These are phyloP conservation scores for Ahaetulla prasina DNA, from an alignment of 2,113 vertebrate species.

Conservation along the genomic window DNA sequence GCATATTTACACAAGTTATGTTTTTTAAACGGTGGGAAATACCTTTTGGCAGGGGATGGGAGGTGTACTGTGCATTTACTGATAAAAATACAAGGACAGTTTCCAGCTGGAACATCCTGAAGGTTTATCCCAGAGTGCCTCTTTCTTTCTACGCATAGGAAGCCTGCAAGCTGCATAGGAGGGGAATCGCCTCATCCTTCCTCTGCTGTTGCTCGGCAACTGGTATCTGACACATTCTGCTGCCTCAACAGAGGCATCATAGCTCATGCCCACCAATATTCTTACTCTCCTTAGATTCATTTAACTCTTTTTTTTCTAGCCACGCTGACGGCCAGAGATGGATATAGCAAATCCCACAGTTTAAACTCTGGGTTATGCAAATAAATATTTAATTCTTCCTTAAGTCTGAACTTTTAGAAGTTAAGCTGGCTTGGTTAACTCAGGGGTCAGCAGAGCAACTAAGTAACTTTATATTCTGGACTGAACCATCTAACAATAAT, in stretches of 20 bases:
- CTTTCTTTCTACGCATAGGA: neutral
- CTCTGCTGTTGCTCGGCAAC: neutral
- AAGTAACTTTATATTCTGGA: neutral
- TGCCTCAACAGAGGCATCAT: neutral
- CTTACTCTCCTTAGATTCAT: neutral
- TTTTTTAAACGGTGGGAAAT: neutral
- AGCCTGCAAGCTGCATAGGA: neutral
- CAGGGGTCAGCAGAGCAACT: neutral
- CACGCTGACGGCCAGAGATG: too few relatives aligned
- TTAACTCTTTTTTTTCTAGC: neutral
- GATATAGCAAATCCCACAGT: neutral
- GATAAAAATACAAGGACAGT: neutral
- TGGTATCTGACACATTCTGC: neutral
- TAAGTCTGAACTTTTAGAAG: neutral
- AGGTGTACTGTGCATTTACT: neutral
- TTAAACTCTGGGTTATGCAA: neutral
- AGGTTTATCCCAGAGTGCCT: neutral
- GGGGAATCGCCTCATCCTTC: neutral
- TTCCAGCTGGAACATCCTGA: neutral
- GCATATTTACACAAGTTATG: neutral
- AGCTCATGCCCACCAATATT: neutral
- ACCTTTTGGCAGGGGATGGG: neutral
- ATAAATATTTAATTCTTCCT: neutral
- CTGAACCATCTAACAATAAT: neutral
- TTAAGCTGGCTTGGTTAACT: neutral